Conservation (phyloP, 1,140 invertebrate genomes). For the Drosophila pseudoobscura region DNA sequence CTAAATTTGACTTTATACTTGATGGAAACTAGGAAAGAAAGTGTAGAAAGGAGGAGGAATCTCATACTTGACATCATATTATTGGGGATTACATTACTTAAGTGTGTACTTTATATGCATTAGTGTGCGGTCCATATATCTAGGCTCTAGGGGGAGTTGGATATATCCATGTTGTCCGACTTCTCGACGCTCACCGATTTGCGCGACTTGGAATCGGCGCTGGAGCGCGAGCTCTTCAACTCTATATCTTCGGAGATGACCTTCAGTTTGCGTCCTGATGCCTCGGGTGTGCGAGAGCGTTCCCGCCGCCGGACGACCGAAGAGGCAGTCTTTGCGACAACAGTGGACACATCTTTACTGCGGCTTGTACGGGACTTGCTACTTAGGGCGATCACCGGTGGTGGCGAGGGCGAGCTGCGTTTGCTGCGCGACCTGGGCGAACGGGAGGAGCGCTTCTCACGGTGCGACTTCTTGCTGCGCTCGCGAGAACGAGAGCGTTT, state of each 20-base stretch:
- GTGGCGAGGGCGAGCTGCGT: conserved; percentile 73
- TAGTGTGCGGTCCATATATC: conserved; percentile 19
- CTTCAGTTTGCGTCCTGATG: conserved; percentile 62
- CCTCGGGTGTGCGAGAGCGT: conserved; percentile 69
- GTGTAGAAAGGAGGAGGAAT: conserved; percentile 8
- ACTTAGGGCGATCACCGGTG: conserved; percentile 24
- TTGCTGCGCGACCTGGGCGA: conserved; percentile 79
- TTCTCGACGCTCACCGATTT: conserved; percentile 84
- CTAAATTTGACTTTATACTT: conserved; percentile 48
- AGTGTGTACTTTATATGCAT: conserved; percentile 33
- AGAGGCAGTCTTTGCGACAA: conserved; percentile 59
- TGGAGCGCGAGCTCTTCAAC: conserved; percentile 74
- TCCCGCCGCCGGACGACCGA: conserved; percentile 56
- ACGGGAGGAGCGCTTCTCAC: conserved; percentile 69
- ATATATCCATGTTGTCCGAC: conserved; percentile 86
- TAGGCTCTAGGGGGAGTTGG: conserved; percentile 78
- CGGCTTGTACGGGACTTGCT: conserved; percentile 72
- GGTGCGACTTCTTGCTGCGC: conserved; percentile 76
- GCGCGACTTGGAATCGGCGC: conserved; percentile 63
- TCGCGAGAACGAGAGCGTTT: conserved; percentile 85
- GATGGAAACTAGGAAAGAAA: conserved; percentile 29
- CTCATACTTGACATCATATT: conserved; percentile 9
- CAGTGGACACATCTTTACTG: conserved; percentile 62
- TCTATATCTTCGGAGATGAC: conserved; percentile 72
- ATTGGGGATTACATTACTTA: conserved; percentile 39